Evolutionary conservation across 2,888 invertebrate species (phyloP).

Genomic region (Cactoblastis cactorum): DNA sequence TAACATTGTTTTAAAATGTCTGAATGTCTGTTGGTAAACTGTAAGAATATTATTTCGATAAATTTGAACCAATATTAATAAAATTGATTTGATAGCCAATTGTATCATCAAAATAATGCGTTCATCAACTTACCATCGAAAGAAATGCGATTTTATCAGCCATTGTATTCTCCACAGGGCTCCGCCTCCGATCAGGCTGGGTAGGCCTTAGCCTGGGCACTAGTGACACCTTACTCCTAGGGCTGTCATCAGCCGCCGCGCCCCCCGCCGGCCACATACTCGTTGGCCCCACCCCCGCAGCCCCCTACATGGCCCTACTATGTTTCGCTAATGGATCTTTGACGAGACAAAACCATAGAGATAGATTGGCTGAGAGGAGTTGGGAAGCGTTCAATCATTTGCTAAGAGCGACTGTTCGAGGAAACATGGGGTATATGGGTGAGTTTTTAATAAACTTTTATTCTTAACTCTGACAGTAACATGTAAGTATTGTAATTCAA

Average conservation of each 20-base stretch:
- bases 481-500: no score
- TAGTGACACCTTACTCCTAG: conserved; percentile 94
- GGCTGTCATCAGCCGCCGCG: conserved; percentile 83
- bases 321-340: conserved; percentile 97
- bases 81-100: no score
- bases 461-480: no score
- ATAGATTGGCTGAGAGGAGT: conserved; percentile 84
- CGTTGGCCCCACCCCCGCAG: conserved; percentile 88
- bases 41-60: no score
- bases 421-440: conserved; percentile 96
- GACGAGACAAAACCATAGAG: conserved; percentile 90
- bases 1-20: no score
- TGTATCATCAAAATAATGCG: no score
- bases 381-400: conserved; percentile 93
- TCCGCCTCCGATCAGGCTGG: conserved; percentile 89
- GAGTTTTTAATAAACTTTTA: conserved; percentile 34
- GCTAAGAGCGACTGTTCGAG: conserved; percentile 89
- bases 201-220: conserved; percentile 94
- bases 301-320: conserved; percentile 92
- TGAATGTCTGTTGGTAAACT: no score
- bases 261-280: conserved; percentile 91
- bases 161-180: conserved; percentile 70
- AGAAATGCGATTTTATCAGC: background rate
- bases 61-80: no score
- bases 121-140: no score